These are phyloP conservation scores for Otus sunia DNA, from an alignment of 2,113 vertebrate genomes.

Conservation along the genomic window DNA sequence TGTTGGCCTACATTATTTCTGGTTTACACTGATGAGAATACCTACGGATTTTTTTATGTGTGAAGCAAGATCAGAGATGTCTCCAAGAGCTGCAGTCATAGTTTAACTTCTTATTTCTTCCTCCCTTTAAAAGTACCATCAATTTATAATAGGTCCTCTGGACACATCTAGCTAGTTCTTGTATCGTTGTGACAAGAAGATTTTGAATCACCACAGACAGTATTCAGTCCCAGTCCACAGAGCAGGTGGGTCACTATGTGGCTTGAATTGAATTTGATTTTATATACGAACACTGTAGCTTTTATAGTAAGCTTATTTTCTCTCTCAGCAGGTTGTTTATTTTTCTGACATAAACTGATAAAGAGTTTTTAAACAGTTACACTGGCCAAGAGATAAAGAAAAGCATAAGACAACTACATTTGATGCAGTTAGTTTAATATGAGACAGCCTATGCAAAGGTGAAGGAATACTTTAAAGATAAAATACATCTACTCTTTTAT, in stretches of 20 bases:
- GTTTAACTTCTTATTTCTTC: not conserved
- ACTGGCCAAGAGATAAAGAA: not conserved
- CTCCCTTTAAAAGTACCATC: not conserved
- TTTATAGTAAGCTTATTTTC: not conserved
- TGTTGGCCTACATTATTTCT: not conserved
- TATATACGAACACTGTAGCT: not conserved
- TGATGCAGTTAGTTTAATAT: not conserved
- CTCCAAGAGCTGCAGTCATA: not conserved
- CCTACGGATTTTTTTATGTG: not conserved
- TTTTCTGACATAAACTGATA: not conserved
- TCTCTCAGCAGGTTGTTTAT: not conserved
- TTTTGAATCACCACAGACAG: not conserved
- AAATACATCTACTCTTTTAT: not conserved
- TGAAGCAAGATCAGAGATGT: not conserved
- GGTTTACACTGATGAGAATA: not conserved
- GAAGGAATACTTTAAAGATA: not conserved
- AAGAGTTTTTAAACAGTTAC: not conserved
- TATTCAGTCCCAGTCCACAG: not conserved
- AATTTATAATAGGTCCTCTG: not conserved
- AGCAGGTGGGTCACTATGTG: not conserved
- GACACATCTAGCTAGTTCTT: not conserved
- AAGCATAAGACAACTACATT: not conserved
- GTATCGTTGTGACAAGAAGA: not conserved
- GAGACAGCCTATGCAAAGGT: not conserved
- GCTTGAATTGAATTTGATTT: not conserved